These are phyloP conservation scores for Natator depressus DNA, from an alignment of 2,113 vertebrate species.

Conservation along the genomic window DNA sequence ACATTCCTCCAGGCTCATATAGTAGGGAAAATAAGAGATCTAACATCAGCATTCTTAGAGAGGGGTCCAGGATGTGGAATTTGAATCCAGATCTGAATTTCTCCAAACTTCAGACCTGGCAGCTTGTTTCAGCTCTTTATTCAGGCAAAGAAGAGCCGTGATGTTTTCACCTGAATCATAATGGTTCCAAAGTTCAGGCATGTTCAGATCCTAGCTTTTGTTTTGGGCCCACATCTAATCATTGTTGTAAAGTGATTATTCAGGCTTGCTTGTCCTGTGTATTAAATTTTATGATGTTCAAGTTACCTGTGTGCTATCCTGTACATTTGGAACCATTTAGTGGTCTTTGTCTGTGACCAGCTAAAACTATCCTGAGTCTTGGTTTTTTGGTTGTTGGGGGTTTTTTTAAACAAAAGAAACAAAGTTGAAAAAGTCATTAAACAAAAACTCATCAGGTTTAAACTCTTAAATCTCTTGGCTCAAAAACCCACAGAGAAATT, in stretches of 20 bases:
- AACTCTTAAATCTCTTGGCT: constrained; percentile 2
- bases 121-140: constrained; percentile 3
- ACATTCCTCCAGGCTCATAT: neutral
- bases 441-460: neutral
- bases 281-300: constrained; percentile 23
- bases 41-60: constrained; percentile 1
- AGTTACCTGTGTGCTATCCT: neutral
- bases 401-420: neutral
- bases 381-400: neutral
- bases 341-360: neutral
- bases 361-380: neutral
- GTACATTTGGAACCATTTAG: neutral
- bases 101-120: neutral
- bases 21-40: neutral
- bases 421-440: neutral
- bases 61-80: constrained; percentile 38
- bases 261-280: constrained; percentile 40
- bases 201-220: constrained; percentile 33
- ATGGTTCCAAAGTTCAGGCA: neutral
- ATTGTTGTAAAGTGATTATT: constrained; percentile 52
- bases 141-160: constrained; percentile 33
- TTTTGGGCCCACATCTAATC: constrained; percentile 24
- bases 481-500: constrained; percentile 19
- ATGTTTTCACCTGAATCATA: constrained; percentile 60
- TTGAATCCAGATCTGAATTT: constrained; percentile 2